phyloP scores from a whole-genome alignment of 2,797 vertebrate species.

The Artibeus jamaicensis region DNA sequence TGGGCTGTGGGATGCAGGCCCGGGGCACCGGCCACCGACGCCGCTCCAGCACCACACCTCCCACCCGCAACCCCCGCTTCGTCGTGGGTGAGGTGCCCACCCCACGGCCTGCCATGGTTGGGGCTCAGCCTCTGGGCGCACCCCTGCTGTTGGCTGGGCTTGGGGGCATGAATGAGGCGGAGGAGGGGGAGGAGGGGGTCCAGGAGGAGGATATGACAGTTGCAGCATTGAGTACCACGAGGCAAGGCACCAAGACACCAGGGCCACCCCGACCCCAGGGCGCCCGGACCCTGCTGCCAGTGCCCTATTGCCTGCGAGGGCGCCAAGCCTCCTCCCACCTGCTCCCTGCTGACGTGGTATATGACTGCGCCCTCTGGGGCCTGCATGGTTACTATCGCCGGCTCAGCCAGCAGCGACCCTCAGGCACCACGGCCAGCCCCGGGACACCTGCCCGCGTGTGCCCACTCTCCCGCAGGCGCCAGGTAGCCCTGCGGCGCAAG shows the following conservation, averaged over 20 bases:
- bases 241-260: background rate
- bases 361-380: conserved; percentile 72
- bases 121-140: conserved; percentile 84
- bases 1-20: conserved; percentile 61
- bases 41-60: conserved; percentile 89
- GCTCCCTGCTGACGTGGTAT: conserved; percentile 80
- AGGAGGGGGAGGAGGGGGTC: conserved; percentile 12
- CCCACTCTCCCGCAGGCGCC: conserved; percentile 69
- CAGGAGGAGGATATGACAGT: conserved; percentile 21
- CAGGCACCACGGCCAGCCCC: background rate
- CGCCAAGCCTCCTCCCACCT: conserved; percentile 85
- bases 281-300: conserved; percentile 76
- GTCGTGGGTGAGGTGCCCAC: conserved; percentile 77
- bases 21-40: conserved; percentile 78
- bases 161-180: conserved; percentile 80
- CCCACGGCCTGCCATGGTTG: conserved; percentile 65
- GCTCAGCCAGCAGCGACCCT: conserved; percentile 80
- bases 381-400: conserved; percentile 83
- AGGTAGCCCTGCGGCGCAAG: conserved; percentile 74
- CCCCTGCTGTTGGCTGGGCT: conserved; percentile 86
- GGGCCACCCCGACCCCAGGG: conserved; percentile 48
- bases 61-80: conserved; percentile 85
- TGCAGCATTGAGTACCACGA: background rate
- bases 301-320: conserved; percentile 85
- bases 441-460: conserved; percentile 74